Evolutionary conservation across 1,140 invertebrate genomes (phyloP).

Genomic region (Cotesia chilonis): DNA sequence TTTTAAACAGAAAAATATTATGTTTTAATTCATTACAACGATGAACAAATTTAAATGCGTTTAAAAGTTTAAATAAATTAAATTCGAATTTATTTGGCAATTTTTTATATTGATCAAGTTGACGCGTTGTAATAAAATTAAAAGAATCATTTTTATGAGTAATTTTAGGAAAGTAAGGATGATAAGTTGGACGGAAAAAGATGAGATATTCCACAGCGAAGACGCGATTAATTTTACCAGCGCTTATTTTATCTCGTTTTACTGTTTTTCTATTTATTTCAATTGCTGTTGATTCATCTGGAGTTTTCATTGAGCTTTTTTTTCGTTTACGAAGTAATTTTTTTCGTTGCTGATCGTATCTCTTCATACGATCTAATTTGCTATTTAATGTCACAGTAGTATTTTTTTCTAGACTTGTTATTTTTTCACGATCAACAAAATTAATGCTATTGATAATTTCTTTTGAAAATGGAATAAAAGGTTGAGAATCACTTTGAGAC

Average conservation of each 20-base stretch:
- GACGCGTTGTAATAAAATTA: neutral
- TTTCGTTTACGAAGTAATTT: neutral
- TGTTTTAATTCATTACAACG: too few species aligned
- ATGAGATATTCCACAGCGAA: conserved; percentile 33
- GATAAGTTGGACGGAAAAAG: neutral
- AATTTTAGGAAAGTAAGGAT: neutral
- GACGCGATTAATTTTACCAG: conserved; percentile 19
- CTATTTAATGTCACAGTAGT: conserved; percentile 15
- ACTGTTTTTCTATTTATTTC: conserved; percentile 2
- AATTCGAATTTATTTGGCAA: neutral
- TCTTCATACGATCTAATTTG: conserved; percentile 41
- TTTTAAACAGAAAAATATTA: too few species aligned
- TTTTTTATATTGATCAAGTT: neutral
- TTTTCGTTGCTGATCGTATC: conserved; percentile 40
- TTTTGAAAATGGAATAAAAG: conserved; percentile 38
- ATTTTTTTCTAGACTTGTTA: too few species aligned
- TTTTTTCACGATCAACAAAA: neutral
- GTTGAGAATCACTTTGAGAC: conserved; percentile 39
- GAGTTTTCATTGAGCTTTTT: conserved; percentile 28
- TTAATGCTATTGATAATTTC: conserved; percentile 32
- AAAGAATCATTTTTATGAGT: neutral
- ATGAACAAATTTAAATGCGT: neutral
- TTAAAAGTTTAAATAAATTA: neutral
- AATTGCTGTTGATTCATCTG: conserved; percentile 10
- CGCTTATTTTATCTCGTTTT: neutral